A percentile compares a stretch with the other conserved stretches of the same genome.
phyloP scores from a whole-genome alignment of 2,888 invertebrate genomes.

The Sarcophaga subvicina region DNA sequence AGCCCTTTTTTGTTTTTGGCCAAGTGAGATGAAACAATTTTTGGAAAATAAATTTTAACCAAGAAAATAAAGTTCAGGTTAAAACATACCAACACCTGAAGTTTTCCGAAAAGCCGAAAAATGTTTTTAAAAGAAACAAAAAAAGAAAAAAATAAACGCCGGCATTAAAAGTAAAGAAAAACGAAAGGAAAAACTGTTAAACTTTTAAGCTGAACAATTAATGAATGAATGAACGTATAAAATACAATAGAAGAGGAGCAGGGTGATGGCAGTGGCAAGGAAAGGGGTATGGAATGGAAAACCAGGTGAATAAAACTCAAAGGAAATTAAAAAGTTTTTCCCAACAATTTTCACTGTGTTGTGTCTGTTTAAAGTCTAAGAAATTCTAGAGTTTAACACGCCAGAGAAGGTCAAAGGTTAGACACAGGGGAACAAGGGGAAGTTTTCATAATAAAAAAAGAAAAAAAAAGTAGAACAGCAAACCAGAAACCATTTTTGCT shows the following conservation, averaged over 20 bases:
- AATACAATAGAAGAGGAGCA: not conserved
- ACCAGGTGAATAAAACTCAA: slow-evolving; percentile 45
- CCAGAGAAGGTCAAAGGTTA: not conserved
- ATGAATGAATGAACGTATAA: not conserved
- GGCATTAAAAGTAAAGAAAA: not conserved
- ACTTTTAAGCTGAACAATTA: not conserved
- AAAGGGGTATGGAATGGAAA: not conserved
- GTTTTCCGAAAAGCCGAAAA: slow-evolving; percentile 50
- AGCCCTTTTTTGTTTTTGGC: not conserved
- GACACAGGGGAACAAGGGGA: not conserved
- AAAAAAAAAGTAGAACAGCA: slow-evolving; percentile 7
- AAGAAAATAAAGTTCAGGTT: slow-evolving; percentile 66
- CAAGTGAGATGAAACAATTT: slow-evolving; percentile 30
- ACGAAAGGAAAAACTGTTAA: slow-evolving; percentile 1
- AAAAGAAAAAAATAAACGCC: not conserved
- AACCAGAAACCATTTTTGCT: slow-evolving; percentile 43
- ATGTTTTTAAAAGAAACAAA: slow-evolving; percentile 35
- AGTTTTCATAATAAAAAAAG: not conserved
- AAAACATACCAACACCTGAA: slow-evolving; percentile 68
- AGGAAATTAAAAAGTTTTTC: slow-evolving; percentile 49
- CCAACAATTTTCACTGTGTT: slow-evolving; percentile 58
- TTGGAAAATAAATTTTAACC: slow-evolving; percentile 56
- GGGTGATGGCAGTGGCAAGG: not conserved
- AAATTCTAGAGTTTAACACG: slow-evolving; percentile 17
- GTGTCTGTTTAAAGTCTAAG: slow-evolving; percentile 58